phyloP scores from a whole-genome alignment of 2,888 invertebrate species.

The Meiosimyza platycephala region DNA sequence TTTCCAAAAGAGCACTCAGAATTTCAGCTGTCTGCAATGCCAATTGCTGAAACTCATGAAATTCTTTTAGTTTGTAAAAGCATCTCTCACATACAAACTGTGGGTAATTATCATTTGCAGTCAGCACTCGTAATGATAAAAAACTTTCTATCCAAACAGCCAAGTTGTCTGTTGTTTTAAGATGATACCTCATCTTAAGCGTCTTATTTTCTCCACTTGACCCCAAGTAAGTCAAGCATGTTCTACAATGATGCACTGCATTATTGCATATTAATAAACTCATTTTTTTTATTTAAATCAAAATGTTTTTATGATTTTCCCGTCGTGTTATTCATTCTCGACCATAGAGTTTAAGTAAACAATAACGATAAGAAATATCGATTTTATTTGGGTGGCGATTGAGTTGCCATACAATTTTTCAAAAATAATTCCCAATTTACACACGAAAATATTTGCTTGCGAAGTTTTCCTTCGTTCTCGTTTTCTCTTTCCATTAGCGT shows the following conservation, averaged over 20 bases:
- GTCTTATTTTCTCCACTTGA: constrained; percentile 5
- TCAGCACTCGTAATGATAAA: too few species aligned
- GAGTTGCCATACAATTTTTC: too few species aligned
- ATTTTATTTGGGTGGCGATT: too few species aligned
- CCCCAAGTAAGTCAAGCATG: constrained; percentile 35
- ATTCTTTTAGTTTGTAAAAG: constrained; percentile 36
- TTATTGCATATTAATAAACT: constrained; percentile 32
- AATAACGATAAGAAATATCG: too few species aligned
- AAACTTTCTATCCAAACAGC: constrained; percentile 26
- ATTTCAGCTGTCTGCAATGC: constrained; percentile 37
- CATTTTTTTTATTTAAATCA: background rate
- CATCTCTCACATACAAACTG: constrained; percentile 37
- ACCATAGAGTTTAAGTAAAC: too few species aligned
- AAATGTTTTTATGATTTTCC: too few species aligned
- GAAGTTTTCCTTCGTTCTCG: too few species aligned
- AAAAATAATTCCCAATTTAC: too few species aligned
- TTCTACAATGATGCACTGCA: constrained; percentile 37
- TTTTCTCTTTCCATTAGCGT: too few species aligned
- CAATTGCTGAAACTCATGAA: constrained; percentile 38
- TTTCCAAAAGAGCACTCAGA: constrained; percentile 27
- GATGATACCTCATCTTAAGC: constrained; percentile 19
- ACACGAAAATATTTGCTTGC: too few species aligned
- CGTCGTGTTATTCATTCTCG: too few species aligned
- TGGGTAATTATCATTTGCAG: constrained; percentile 23
- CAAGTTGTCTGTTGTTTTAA: constrained; percentile 33